Conservation (phyloP, 2,797 vertebrate genomes). For the Gymnothorax javanicus region DNA sequence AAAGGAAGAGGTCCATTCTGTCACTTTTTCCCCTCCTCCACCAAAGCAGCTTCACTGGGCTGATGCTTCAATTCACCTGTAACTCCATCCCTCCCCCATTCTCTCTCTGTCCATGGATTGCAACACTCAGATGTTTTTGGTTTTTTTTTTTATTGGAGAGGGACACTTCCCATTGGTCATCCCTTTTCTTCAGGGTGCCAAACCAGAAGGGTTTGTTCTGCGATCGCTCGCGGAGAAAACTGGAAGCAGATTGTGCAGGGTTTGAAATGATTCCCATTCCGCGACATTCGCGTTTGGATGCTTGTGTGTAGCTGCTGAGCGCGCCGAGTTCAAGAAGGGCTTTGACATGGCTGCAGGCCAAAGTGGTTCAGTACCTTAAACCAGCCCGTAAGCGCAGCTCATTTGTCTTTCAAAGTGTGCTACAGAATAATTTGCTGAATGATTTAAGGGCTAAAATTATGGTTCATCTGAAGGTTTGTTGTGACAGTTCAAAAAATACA, state of each 20-base stretch:
- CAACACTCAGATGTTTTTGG: conserved; percentile 20
- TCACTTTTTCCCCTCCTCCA: conserved; percentile 4
- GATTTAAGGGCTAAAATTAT: neutral
- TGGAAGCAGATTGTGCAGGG: neutral
- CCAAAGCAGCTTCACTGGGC: conserved; percentile 33
- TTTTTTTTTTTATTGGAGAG: neutral
- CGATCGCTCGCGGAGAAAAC: conserved; percentile 6
- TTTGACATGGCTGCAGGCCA: neutral
- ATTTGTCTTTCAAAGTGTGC: neutral
- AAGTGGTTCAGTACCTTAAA: neutral
- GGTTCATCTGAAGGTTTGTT: neutral
- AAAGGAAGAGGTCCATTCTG: conserved; percentile 12
- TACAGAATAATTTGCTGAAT: neutral
- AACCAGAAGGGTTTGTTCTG: conserved; percentile 31
- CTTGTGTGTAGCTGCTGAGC: neutral
- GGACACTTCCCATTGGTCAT: conserved; percentile 1
- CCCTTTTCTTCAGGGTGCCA: conserved; percentile 34
- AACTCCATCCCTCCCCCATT: conserved; percentile 37
- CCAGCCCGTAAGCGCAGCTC: neutral
- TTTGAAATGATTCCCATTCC: conserved; percentile 16
- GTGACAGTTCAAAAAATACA: neutral
- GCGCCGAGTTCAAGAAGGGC: neutral
- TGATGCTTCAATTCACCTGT: conserved; percentile 44
- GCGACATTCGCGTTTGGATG: neutral
- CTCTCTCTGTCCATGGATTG: conserved; percentile 23